These are phyloP conservation scores for Vidua chalybeata DNA, from an alignment of 2,113 vertebrate species.

Conservation along the genomic window DNA sequence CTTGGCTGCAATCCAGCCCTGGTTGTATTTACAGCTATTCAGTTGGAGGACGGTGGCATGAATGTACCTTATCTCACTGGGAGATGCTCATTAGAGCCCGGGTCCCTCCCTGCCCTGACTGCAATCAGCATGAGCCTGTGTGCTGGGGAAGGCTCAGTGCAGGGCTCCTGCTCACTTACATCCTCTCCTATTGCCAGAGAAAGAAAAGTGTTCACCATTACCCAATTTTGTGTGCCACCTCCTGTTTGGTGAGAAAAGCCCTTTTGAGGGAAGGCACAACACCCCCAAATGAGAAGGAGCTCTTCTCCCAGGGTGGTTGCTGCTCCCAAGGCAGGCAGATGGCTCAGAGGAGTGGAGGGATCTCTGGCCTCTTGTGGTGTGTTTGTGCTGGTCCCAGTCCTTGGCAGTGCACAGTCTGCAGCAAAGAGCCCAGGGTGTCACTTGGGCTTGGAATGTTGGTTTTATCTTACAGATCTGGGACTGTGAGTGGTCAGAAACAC, in stretches of 20 bases:
- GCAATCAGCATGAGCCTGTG: neutral
- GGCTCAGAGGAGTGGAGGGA: neutral
- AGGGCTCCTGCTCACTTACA: neutral
- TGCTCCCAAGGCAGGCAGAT: neutral
- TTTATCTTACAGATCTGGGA: neutral
- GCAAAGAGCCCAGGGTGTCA: neutral
- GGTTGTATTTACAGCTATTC: slow-evolving; percentile 23
- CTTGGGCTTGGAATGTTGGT: too few relatives aligned
- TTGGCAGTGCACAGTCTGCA: neutral
- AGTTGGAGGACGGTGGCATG: neutral
- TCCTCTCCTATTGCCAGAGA: neutral
- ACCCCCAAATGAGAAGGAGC: neutral
- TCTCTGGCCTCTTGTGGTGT: neutral
- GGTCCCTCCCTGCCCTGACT: neutral
- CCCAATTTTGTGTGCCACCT: neutral
- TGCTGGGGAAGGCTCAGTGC: neutral
- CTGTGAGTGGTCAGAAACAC: neutral
- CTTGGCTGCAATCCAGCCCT: slow-evolving; percentile 25
- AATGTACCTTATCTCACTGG: neutral
- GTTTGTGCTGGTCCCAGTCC: neutral
- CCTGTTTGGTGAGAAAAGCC: neutral
- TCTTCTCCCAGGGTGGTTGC: neutral
- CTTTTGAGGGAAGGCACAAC: neutral
- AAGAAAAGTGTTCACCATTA: neutral
- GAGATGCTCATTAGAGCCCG: neutral